These are phyloP conservation scores for Tragelaphus buxtoni DNA, from an alignment of 2,113 vertebrate genomes.

Conservation along the genomic window DNA sequence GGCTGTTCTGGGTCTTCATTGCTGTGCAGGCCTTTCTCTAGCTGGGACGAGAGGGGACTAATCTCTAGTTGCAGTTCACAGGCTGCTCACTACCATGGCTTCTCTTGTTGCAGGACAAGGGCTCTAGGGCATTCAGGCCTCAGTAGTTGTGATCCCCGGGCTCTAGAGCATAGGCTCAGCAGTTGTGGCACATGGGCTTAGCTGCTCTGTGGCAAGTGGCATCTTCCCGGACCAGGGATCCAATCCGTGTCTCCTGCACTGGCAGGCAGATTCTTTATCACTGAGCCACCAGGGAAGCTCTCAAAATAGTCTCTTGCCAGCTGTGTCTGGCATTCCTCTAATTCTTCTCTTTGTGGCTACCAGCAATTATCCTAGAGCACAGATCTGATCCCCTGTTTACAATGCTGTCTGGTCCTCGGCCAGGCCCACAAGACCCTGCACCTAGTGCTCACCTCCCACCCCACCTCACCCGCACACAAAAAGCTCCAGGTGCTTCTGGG, in stretches of 20 bases:
- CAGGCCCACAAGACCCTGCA: neutral
- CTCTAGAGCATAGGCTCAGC: neutral
- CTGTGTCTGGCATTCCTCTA: neutral
- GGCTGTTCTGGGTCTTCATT: neutral
- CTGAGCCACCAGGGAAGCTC: neutral
- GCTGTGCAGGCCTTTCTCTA: neutral
- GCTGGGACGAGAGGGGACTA: neutral
- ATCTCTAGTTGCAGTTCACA: neutral
- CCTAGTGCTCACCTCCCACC: no score
- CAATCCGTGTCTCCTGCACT: neutral
- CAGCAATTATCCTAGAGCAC: fast-evolving
- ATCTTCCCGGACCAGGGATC: neutral
- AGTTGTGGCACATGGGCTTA: neutral
- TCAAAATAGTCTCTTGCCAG: neutral
- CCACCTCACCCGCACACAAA: fast-evolving
- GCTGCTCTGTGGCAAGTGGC: neutral
- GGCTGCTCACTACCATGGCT: neutral
- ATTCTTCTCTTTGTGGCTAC: no score
- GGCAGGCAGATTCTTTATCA: neutral
- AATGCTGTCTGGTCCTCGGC: neutral
- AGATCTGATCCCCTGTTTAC: neutral
- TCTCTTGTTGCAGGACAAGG: neutral
- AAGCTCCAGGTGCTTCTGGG: neutral
- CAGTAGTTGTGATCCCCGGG: neutral
- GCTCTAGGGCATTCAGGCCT: neutral